These are phyloP conservation scores for Drosophila dives DNA, from an alignment of 2,888 invertebrate species.

Conservation along the genomic window DNA sequence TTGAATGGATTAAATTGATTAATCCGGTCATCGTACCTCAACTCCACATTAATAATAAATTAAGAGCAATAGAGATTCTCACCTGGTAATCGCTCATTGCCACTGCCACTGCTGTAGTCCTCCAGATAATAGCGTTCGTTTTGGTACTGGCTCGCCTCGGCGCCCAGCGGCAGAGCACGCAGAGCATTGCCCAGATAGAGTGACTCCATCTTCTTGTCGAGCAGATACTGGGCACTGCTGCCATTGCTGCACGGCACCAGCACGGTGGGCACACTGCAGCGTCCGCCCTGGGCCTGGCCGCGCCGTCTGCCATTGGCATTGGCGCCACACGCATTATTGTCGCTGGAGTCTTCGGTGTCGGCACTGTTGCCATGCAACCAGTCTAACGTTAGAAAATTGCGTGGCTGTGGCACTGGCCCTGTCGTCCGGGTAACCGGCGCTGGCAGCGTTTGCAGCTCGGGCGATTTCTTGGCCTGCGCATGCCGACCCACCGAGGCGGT, in stretches of 20 bases:
- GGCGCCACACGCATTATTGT: conserved; percentile 68
- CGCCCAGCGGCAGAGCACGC: conserved; percentile 83
- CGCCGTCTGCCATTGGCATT: conserved; percentile 49
- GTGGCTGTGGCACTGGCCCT: conserved; percentile 66
- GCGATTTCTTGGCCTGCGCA: conserved; percentile 57
- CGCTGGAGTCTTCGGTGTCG: conserved; percentile 81
- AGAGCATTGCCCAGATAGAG: conserved; percentile 83
- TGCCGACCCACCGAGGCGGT: conserved; percentile 78
- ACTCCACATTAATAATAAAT: too few species aligned
- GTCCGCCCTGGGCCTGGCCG: conserved; percentile 69
- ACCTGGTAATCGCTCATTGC: conserved; percentile 81
- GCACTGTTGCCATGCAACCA: conserved; percentile 80
- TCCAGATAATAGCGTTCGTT: conserved; percentile 84
- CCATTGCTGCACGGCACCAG: conserved; percentile 46
- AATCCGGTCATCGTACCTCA: neutral
- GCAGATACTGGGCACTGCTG: conserved; percentile 81
- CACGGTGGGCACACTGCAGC: conserved; percentile 83
- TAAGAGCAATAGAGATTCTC: neutral
- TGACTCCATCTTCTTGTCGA: conserved; percentile 85
- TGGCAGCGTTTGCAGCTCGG: conserved; percentile 53
- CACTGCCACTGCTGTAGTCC: conserved; percentile 82
- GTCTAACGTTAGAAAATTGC: conserved; percentile 83
- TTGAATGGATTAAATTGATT: neutral
- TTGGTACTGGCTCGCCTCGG: conserved; percentile 84
- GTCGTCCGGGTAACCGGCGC: conserved; percentile 54